These are phyloP conservation scores for Falco naumanni DNA, from an alignment of 2,797 vertebrate genomes.

Conservation along the genomic window DNA sequence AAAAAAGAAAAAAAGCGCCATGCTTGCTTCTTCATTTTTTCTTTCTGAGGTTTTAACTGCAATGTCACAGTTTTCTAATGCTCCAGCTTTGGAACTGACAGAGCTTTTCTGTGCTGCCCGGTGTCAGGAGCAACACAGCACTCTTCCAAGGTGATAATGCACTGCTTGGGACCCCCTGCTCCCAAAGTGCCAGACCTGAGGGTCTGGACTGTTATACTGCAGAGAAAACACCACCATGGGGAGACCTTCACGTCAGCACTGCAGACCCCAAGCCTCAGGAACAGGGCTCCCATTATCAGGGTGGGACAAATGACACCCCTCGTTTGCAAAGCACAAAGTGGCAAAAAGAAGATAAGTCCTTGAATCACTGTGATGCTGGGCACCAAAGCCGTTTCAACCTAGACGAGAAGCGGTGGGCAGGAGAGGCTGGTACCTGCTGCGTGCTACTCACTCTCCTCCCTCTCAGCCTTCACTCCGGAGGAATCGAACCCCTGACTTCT, in stretches of 20 bases:
- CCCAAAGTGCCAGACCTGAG: background rate
- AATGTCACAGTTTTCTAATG: background rate
- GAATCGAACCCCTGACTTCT: background rate
- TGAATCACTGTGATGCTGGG: rapidly evolving
- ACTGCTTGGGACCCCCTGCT: background rate
- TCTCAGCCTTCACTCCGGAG: background rate
- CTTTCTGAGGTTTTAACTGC: background rate
- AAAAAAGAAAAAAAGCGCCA: too few relatives aligned
- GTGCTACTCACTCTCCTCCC: too few relatives aligned
- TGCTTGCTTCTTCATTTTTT: background rate
- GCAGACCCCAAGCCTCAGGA: background rate
- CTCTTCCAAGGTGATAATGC: background rate
- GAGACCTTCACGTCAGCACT: background rate
- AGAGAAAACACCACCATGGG: background rate
- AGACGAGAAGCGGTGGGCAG: background rate
- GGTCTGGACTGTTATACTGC: background rate
- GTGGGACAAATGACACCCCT: background rate
- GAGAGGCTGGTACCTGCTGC: too few relatives aligned
- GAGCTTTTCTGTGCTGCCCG: too few relatives aligned
- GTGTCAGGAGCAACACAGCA: background rate
- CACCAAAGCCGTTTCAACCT: background rate
- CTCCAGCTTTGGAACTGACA: background rate
- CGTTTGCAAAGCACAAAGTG: background rate
- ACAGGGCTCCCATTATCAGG: background rate
- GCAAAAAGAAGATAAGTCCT: background rate